phyloP scores from a whole-genome alignment of 64 coral and sea anemone species.

The Astreopora myriophthalma region DNA sequence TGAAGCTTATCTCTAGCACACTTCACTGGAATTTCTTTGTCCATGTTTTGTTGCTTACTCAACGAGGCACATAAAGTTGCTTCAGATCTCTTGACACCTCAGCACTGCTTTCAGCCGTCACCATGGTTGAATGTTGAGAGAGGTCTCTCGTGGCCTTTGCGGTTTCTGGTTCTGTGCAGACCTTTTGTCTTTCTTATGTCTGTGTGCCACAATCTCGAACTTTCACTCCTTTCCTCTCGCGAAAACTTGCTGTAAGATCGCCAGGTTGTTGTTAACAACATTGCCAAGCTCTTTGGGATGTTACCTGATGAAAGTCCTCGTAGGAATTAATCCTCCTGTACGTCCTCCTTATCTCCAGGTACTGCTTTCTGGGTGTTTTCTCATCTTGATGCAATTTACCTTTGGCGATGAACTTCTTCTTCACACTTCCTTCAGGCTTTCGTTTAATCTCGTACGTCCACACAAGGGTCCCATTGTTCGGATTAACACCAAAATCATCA shows the following conservation, averaged over 20 bases:
- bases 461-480: slow-evolving; percentile 39
- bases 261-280: slow-evolving; percentile 27
- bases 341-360: slow-evolving; percentile 51
- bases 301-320: slow-evolving; percentile 64
- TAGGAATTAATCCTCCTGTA: slow-evolving; percentile 66
- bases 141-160: slow-evolving; percentile 53
- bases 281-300: slow-evolving; percentile 45
- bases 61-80: slow-evolving; percentile 39
- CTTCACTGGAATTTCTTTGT: slow-evolving; percentile 51
- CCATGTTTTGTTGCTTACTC: slow-evolving; percentile 41
- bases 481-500: slow-evolving; percentile 73
- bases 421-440: slow-evolving; percentile 38
- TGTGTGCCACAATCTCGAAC: slow-evolving; percentile 54
- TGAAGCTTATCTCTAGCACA: slow-evolving; percentile 52
- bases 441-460: slow-evolving; percentile 61
- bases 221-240: slow-evolving; percentile 62
- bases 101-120: slow-evolving; percentile 50
- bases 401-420: slow-evolving; percentile 38
- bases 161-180: slow-evolving; percentile 48
- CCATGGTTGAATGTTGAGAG: slow-evolving; percentile 31
- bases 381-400: slow-evolving; percentile 19
- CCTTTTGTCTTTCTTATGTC: slow-evolving; percentile 65
- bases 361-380: slow-evolving; percentile 32
- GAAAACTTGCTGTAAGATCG: slow-evolving; percentile 54
- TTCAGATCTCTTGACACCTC: slow-evolving; percentile 45